phyloP scores from a whole-genome alignment of 1,140 invertebrate species.

The Eufriesea mexicana region DNA sequence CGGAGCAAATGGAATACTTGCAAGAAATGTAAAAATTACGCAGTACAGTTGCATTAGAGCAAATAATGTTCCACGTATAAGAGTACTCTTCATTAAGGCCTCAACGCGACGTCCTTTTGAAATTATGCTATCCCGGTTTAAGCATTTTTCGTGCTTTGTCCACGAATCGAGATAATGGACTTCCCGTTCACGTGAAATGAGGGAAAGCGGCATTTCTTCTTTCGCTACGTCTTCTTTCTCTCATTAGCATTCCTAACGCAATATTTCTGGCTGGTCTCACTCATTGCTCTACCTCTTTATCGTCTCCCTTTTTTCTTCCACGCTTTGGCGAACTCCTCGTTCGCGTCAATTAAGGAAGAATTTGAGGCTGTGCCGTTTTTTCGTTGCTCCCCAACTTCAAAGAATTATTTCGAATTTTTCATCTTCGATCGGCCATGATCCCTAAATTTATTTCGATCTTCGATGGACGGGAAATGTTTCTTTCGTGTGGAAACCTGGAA shows the following conservation, averaged over 20 bases:
- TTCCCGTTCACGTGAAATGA: conserved; percentile 23
- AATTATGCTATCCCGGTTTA: conserved; percentile 41
- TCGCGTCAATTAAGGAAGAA: conserved; percentile 36
- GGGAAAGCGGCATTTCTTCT: conserved; percentile 16
- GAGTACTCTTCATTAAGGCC: conserved; percentile 18
- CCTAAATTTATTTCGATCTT: not conserved
- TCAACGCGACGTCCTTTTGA: conserved; percentile 32
- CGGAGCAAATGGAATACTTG: too few relatives aligned
- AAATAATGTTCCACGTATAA: conserved; percentile 14
- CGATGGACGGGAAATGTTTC: not conserved
- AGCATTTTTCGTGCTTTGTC: conserved; percentile 51
- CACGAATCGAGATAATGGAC: conserved; percentile 54
- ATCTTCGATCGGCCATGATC: not conserved
- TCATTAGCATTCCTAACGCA: conserved; percentile 53
- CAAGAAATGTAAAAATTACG: too few relatives aligned
- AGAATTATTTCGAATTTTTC: conserved; percentile 13
- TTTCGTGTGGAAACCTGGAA: too few relatives aligned
- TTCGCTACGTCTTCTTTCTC: conserved; percentile 13
- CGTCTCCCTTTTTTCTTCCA: not conserved
- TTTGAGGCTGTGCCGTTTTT: not conserved
- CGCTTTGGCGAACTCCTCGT: not conserved
- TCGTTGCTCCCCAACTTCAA: not conserved
- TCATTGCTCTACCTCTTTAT: conserved; percentile 5
- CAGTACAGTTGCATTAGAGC: not conserved
- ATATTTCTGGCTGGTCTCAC: conserved; percentile 42